Evolutionary conservation across 2,113 vertebrate species (phyloP).

Genomic region (Lathamus discolor): DNA sequence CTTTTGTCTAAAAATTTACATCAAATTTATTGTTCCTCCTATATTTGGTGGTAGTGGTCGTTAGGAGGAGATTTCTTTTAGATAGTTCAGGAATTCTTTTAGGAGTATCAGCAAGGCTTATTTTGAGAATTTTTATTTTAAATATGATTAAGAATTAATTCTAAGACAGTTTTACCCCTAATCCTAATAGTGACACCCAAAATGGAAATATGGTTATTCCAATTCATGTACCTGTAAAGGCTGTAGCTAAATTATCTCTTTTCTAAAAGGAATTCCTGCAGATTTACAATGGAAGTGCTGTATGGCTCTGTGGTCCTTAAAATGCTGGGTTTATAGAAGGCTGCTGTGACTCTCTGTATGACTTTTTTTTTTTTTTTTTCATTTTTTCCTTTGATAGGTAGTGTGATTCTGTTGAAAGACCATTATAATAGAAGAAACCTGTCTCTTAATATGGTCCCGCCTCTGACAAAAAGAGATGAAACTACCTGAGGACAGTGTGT

Average conservation of each 20-base stretch:
- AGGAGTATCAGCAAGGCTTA: background rate
- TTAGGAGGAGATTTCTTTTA: background rate
- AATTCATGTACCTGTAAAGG: background rate
- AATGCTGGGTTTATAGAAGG: background rate
- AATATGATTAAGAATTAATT: background rate
- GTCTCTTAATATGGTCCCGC: background rate
- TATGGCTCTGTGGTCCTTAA: background rate
- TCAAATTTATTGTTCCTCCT: background rate
- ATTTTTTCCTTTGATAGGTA: background rate
- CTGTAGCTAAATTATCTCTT: background rate
- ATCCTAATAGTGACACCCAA: background rate
- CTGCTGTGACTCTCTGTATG: background rate
- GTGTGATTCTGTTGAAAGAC: background rate
- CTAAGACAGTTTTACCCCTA: background rate
- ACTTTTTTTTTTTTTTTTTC: background rate
- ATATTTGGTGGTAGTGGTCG: background rate
- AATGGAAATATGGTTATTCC: background rate
- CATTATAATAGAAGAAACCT: background rate
- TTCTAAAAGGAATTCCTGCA: background rate
- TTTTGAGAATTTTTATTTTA: background rate
- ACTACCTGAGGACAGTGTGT: rapidly evolving
- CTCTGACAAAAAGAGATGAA: background rate
- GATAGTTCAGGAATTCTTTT: background rate
- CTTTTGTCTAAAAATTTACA: background rate
- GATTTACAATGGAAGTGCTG: background rate